Base-by-base conservation (phyloP, 2,113 vertebrate species). In the Podarcis muralis region DNA sequence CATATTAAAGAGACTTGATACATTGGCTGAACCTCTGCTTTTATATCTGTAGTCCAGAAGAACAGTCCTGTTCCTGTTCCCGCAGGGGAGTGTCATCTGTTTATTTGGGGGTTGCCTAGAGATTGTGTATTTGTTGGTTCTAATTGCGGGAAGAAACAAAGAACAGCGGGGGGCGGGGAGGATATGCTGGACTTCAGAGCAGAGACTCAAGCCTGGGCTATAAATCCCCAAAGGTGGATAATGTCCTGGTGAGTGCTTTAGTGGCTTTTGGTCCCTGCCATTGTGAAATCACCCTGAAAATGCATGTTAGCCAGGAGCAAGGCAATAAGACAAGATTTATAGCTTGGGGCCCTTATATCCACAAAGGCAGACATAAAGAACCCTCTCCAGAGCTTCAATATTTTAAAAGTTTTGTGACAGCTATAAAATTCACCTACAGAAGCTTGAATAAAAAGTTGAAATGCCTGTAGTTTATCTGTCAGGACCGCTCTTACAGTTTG, bases 221-320 rank as follows among this genome's bases (percentile, higher is more conserved):
- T 94, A 93, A 92, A 93, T 94, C 95, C 92, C 91, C 89, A 86
- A 95, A 91, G 65, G 72, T 94, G 90, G 90, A 89, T 91, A 90
- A 80, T 23, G 0, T 72, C 92, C 83, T 88, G 84, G 88, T 92
- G 53, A 94, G 91, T 71, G 81, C 89, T 94, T 93, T 93, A 91
- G 85, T 80, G 90, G 43, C 86, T 88, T 93, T 88, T 87, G 15
- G 72, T 91, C 57, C 1, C 0, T 86, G 53, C 76, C 84, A 90
- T 95, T 93, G 77, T 94, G 81, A 93, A 95, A 94, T 93, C 93
- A 95, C 87, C 91, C 83, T 93, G 90, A 95, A 95, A 95, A 93
- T 88, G 78, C 0, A 0, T 76, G 75, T 93, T 89, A 95, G 94
- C 87, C 92, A 15, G 66, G 83, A 88, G 59, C 89, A 87, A 86